Conservation (phyloP, 2,888 invertebrate species). For the Synergus itoensis region DNA sequence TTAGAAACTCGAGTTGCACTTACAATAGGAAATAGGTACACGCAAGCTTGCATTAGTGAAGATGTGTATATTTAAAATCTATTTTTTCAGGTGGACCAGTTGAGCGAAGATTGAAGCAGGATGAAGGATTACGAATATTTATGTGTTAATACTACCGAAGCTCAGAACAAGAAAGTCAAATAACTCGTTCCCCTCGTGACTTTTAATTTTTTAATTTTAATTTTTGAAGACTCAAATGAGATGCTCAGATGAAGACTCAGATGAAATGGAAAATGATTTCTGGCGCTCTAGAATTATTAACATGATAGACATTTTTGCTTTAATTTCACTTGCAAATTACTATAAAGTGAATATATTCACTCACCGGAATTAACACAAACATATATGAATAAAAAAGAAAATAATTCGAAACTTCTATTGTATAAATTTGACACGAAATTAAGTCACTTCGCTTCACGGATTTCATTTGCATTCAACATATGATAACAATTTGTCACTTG, state of each 20-base stretch:
- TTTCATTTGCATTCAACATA: background rate
- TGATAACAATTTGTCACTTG: background rate
- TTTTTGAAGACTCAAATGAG: background rate
- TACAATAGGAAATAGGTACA: background rate
- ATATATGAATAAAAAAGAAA: background rate
- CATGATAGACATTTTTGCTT: too few relatives aligned
- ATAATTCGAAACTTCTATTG: background rate
- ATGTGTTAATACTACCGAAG: constrained; percentile 53
- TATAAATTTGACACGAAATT: background rate
- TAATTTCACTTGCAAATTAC: background rate
- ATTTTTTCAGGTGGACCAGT: background rate
- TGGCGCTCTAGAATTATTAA: background rate
- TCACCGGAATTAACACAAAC: background rate
- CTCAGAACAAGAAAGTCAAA: constrained; percentile 23
- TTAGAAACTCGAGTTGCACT: background rate
- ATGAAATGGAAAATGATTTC: background rate
- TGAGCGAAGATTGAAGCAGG: constrained; percentile 35
- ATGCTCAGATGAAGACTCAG: background rate
- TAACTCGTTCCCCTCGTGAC: constrained; percentile 47
- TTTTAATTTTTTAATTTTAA: background rate
- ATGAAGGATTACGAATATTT: constrained; percentile 58
- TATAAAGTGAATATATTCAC: background rate
- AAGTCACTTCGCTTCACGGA: background rate
- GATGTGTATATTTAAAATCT: background rate
- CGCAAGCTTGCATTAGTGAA: background rate